Conservation (phyloP, 2,888 invertebrate species). For the Pilophorus perplexus region DNA sequence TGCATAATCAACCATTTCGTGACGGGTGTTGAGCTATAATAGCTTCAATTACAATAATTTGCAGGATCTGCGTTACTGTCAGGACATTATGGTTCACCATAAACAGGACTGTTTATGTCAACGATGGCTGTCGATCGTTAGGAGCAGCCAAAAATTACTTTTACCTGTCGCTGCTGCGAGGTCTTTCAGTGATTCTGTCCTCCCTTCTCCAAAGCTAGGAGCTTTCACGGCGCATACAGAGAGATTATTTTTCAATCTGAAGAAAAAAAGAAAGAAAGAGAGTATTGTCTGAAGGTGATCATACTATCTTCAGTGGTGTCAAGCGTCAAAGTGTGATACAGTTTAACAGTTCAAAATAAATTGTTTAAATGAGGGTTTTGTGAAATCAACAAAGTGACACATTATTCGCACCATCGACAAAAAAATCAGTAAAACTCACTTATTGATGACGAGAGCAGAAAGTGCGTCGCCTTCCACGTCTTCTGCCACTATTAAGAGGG, state of each 20-base stretch:
- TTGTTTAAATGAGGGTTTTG: background rate
- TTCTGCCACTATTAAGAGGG: constrained; percentile 43
- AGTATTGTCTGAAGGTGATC: too few species aligned
- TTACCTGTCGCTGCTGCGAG: constrained; percentile 43
- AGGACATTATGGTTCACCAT: too few species aligned
- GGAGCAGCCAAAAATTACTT: background rate
- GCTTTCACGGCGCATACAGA: constrained; percentile 44
- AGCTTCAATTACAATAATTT: background rate
- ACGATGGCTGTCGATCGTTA: too few species aligned
- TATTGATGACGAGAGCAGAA: constrained; percentile 43
- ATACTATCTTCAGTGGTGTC: too few species aligned
- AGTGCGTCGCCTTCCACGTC: constrained; percentile 44
- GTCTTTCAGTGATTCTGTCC: constrained; percentile 43
- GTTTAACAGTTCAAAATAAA: background rate
- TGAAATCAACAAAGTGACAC: too few species aligned
- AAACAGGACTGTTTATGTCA: too few species aligned
- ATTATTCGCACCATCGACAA: too few species aligned
- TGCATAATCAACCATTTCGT: too few species aligned
- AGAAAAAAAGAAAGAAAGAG: too few species aligned
- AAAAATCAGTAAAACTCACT: too few species aligned
- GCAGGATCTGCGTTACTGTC: too few species aligned
- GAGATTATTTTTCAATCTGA: constrained; percentile 34
- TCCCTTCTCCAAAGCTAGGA: constrained; percentile 44
- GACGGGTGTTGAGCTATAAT: too few species aligned
- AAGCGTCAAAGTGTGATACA: background rate